These are phyloP conservation scores for Rhingia campestris DNA, from an alignment of 2,888 invertebrate species.

Conservation along the genomic window DNA sequence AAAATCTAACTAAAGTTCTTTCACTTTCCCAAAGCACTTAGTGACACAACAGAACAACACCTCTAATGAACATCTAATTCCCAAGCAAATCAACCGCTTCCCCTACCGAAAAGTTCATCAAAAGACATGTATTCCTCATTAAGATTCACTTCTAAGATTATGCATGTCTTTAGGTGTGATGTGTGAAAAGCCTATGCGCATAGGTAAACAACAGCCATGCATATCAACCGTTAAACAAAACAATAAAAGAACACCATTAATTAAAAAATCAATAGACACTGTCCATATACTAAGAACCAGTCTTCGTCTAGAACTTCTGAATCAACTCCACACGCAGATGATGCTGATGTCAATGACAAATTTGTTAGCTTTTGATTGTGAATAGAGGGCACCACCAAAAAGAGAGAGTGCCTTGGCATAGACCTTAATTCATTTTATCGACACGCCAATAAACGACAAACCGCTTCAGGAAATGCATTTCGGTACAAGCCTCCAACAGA, in stretches of 20 bases:
- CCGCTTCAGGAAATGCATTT: constrained; percentile 51
- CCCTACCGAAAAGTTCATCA: constrained; percentile 9
- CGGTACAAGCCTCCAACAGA: constrained; percentile 5
- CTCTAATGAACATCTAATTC: constrained; percentile 25
- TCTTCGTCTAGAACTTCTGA: constrained; percentile 14
- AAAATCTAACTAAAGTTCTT: no score
- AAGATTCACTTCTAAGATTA: constrained; percentile 22
- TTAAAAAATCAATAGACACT: constrained; percentile 31
- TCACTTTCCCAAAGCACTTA: constrained; percentile 25
- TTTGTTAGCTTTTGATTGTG: constrained; percentile 43
- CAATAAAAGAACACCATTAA: constrained; percentile 31
- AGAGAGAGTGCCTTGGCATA: constrained; percentile 50
- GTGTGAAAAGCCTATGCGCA: constrained; percentile 65
- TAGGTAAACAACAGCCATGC: constrained; percentile 41
- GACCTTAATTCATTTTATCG: constrained; percentile 17
- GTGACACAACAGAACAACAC: background rate
- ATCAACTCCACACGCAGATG: constrained; percentile 4
- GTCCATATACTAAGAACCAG: constrained; percentile 12
- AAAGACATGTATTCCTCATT: background rate
- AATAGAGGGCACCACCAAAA: constrained; percentile 10
- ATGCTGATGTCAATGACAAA: constrained; percentile 50
- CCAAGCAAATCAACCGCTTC: constrained; percentile 13
- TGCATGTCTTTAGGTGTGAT: constrained; percentile 4
- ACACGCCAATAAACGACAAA: constrained; percentile 41
- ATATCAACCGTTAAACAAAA: constrained; percentile 40